Evolutionary conservation across 2,113 vertebrate genomes (phyloP).

Genomic region (Taurulus bubalis): DNA sequence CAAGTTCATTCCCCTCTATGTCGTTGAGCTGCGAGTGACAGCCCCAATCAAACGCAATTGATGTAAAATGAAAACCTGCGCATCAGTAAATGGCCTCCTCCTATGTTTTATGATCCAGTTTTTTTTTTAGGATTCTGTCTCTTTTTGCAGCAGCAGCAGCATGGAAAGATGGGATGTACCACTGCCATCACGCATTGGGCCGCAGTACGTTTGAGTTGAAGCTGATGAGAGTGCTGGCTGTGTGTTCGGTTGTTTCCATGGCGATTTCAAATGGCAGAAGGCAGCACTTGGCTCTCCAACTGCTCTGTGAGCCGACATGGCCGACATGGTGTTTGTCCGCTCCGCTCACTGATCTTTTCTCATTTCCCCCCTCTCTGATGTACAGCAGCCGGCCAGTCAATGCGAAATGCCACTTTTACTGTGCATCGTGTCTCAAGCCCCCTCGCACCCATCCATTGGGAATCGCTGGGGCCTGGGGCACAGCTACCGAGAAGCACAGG

Average conservation of each 20-base stretch:
- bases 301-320: conserved; percentile 69
- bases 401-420: conserved; percentile 47
- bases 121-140: background rate
- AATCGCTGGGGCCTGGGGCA: conserved; percentile 2
- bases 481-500: background rate
- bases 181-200: conserved; percentile 26
- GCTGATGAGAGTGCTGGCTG: conserved; percentile 65
- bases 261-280: conserved; percentile 78
- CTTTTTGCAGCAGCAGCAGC: background rate
- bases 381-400: conserved; percentile 44
- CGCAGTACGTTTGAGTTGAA: conserved; percentile 45
- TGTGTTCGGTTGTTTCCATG: conserved; percentile 83
- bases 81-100: background rate
- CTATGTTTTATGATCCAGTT: background rate
- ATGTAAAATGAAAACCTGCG: no score
- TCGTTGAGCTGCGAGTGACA: background rate
- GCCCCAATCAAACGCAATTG: background rate
- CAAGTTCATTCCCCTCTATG: background rate
- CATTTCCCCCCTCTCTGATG: conserved; percentile 22
- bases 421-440: conserved; percentile 38
- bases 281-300: conserved; percentile 69
- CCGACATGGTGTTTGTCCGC: conserved; percentile 67
- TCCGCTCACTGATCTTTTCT: conserved; percentile 37
- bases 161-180: background rate
- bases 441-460: background rate